phyloP scores from a whole-genome alignment of 2,113 vertebrate genomes.

The Hypomesus transpacificus region DNA sequence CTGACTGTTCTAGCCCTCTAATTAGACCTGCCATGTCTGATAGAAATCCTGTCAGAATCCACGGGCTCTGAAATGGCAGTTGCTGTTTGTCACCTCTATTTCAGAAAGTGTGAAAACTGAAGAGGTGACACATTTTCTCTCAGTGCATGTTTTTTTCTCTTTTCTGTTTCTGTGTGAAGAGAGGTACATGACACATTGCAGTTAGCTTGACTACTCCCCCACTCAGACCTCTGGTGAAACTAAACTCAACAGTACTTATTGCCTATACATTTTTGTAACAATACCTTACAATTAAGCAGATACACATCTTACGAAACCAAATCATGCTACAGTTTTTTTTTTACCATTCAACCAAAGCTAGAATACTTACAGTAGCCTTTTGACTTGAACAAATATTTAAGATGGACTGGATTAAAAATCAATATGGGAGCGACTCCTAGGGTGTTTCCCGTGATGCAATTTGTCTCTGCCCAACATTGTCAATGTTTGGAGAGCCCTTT shows the following conservation, averaged over 20 bases:
- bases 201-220: constrained; percentile 33
- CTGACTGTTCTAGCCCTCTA: constrained; percentile 48
- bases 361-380: background rate
- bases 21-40: constrained; percentile 63
- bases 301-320: no score
- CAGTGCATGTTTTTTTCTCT: constrained; percentile 18
- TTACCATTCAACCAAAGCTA: no score
- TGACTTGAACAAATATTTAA: background rate
- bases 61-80: constrained; percentile 58
- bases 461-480: constrained; percentile 2
- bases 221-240: constrained; percentile 3
- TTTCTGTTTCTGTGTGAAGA: constrained; percentile 40
- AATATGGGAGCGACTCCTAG: constrained; percentile 16
- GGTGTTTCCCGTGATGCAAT: constrained; percentile 14
- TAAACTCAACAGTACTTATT: constrained; percentile 7
- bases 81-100: constrained; percentile 59
- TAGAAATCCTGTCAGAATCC: constrained; percentile 58
- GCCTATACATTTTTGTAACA: no score
- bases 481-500: constrained; percentile 1
- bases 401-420: constrained; percentile 1
- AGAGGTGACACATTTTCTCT: constrained; percentile 54
- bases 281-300: no score
- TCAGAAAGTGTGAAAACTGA: constrained; percentile 58
- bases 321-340: no score
- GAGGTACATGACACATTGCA: constrained; percentile 21